These are phyloP conservation scores for Tenualosa thibaudeaui DNA, from an alignment of 2,797 vertebrate genomes.

Conservation along the genomic window DNA sequence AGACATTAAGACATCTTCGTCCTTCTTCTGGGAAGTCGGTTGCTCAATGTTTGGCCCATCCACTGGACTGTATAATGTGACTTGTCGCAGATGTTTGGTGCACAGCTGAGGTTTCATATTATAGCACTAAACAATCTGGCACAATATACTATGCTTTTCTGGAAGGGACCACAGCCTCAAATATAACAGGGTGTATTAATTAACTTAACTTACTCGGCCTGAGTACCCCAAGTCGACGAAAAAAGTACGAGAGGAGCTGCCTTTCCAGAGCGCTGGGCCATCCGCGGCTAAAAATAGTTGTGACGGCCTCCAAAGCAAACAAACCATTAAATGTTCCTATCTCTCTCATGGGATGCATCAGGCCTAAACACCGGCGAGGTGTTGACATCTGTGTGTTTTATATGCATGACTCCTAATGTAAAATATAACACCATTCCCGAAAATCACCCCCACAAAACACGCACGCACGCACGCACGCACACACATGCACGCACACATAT, in stretches of 20 bases:
- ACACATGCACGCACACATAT: not conserved
- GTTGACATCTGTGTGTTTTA: conserved; percentile 54
- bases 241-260: conserved; percentile 29
- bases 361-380: conserved; percentile 56
- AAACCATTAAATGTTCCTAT: conserved; percentile 68
- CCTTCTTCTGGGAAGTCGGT: not conserved
- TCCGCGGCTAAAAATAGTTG: conserved; percentile 55
- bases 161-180: not conserved
- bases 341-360: conserved; percentile 50
- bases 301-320: conserved; percentile 66
- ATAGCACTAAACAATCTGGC: conserved; percentile 31
- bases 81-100: not conserved
- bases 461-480: not conserved
- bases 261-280: conserved; percentile 46
- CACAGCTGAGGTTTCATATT: not conserved
- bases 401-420: conserved; percentile 46
- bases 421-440: conserved; percentile 37
- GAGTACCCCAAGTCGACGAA: conserved; percentile 38
- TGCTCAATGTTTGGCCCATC: not conserved
- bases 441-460: not conserved
- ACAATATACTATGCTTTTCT: conserved; percentile 13
- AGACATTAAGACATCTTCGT: not conserved
- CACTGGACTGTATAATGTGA: not conserved
- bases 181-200: not conserved
- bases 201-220: conserved; percentile 20